Evolutionary conservation across 2,797 vertebrate species (phyloP).

Genomic region (Anniella stebbinsi): DNA sequence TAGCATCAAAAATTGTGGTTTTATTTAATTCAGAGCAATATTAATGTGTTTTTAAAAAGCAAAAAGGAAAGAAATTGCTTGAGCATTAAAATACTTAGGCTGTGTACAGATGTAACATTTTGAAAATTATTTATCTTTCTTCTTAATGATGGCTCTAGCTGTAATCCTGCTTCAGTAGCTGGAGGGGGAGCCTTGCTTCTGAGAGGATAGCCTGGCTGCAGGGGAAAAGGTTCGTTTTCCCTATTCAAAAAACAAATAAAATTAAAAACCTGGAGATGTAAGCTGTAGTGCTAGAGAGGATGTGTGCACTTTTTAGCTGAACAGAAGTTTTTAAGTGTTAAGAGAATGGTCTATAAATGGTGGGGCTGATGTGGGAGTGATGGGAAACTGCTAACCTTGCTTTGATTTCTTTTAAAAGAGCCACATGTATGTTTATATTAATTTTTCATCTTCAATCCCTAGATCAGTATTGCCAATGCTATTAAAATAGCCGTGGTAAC

Average conservation of each 20-base stretch:
- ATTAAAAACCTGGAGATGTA: background rate
- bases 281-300: background rate
- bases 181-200: background rate
- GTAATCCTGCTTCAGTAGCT: background rate
- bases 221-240: background rate
- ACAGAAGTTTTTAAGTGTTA: background rate
- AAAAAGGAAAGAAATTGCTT: background rate
- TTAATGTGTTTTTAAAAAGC: background rate
- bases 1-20: background rate
- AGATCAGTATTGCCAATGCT: background rate
- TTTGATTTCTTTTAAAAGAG: background rate
- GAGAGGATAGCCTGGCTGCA: no score
- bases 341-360: background rate
- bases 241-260: background rate
- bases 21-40: background rate
- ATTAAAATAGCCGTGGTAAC: background rate
- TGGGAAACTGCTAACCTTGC: background rate
- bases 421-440: background rate
- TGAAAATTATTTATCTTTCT: background rate
- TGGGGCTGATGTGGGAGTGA: background rate
- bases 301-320: background rate
- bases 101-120: background rate
- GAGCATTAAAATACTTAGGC: background rate
- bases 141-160: background rate
- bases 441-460: background rate